Percentiles rank a stretch among this genome's conserved stretches.
These are phyloP conservation scores for Cacoxenus indagator DNA, from an alignment of 2,888 invertebrate species.

Conservation along the genomic window DNA sequence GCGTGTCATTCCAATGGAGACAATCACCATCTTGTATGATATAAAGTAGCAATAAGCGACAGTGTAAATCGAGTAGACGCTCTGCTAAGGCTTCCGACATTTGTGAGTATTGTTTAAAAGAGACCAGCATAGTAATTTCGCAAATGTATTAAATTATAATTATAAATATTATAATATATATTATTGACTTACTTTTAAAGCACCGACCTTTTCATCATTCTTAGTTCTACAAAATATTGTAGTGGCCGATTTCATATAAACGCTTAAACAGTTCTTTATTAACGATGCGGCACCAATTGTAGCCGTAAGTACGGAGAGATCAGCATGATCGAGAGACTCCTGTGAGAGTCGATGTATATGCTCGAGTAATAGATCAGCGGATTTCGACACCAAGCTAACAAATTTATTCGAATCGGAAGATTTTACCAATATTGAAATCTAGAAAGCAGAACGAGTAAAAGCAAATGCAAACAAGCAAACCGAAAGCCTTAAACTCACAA, in stretches of 20 bases:
- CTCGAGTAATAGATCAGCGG: slow-evolving; percentile 79
- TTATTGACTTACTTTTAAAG: slow-evolving; percentile 57
- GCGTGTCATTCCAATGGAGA: slow-evolving; percentile 79
- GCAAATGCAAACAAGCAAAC: slow-evolving; percentile 36
- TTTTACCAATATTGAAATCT: slow-evolving; percentile 75
- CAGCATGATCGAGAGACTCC: slow-evolving; percentile 88
- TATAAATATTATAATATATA: neutral
- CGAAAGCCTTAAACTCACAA: slow-evolving; percentile 46
- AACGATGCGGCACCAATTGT: slow-evolving; percentile 86
- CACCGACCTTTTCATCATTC: slow-evolving; percentile 70
- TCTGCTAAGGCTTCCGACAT: slow-evolving; percentile 90
- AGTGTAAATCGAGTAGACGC: slow-evolving; percentile 84
- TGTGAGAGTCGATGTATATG: slow-evolving; percentile 85
- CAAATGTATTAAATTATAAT: neutral
- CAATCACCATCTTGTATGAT: slow-evolving; percentile 87
- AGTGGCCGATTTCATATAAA: slow-evolving; percentile 76
- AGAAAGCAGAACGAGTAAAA: slow-evolving; percentile 47
- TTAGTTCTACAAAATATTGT: slow-evolving; percentile 68
- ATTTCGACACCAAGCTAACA: slow-evolving; percentile 79
- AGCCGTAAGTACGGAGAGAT: slow-evolving; percentile 83
- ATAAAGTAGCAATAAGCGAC: slow-evolving; percentile 82
- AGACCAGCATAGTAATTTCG: slow-evolving; percentile 68
- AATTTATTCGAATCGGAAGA: slow-evolving; percentile 84
- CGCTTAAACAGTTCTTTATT: slow-evolving; percentile 83
- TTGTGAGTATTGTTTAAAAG: slow-evolving; percentile 83